phyloP scores from a whole-genome alignment of 2,797 vertebrate genomes.

The Amblyopsis hoosieri region DNA sequence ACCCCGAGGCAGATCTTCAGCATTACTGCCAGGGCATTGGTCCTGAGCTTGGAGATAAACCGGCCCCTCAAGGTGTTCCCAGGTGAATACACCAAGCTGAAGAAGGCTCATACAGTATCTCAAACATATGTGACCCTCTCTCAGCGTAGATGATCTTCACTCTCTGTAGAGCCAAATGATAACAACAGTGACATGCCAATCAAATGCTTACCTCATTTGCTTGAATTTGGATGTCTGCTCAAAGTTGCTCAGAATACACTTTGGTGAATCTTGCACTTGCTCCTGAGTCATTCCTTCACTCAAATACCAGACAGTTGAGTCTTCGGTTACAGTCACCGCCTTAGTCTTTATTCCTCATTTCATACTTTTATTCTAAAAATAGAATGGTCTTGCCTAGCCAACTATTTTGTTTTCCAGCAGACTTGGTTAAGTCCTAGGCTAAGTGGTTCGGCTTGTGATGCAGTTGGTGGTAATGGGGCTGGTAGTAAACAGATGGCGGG shows the following conservation, averaged over 20 bases:
- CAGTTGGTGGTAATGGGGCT: constrained; percentile 34
- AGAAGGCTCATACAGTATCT: no score
- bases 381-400: constrained; percentile 15
- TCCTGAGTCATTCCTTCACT: constrained; percentile 3
- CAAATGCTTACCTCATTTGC: no score
- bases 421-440: constrained; percentile 6
- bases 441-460: constrained; percentile 38
- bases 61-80: constrained; percentile 82
- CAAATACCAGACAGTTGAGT: constrained; percentile 41
- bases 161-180: no score
- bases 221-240: background rate
- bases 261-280: constrained; percentile 21
- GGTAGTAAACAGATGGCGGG: constrained; percentile 58
- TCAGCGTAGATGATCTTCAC: no score
- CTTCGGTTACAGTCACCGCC: constrained; percentile 2
- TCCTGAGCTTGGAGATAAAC: constrained; percentile 83
- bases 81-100: constrained; percentile 58
- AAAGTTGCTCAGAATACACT: constrained; percentile 5
- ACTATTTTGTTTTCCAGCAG: constrained; percentile 25
- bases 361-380: constrained; percentile 34
- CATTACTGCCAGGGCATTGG: constrained; percentile 80
- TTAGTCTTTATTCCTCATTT: constrained; percentile 20
- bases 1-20: constrained; percentile 88
- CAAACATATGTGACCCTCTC: background rate
- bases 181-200: no score